Evolutionary conservation across 1,140 invertebrate species (phyloP).

Genomic region (Goniozus legneri): DNA sequence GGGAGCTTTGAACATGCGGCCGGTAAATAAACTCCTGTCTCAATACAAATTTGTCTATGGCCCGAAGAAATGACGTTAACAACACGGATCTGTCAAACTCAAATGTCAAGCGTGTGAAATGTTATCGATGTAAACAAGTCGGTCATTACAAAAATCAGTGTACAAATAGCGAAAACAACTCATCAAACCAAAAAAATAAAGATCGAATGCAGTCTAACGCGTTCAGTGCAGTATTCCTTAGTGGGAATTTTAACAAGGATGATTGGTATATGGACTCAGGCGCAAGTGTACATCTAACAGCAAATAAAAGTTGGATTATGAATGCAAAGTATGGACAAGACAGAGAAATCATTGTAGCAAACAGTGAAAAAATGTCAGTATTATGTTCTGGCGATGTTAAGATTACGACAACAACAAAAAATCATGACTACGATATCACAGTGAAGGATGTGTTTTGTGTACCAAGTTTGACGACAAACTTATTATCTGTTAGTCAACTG

Average conservation of each 20-base stretch:
- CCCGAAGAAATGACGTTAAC: not conserved
- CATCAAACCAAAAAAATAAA: conserved; percentile 1
- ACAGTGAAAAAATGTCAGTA: conserved; percentile 21
- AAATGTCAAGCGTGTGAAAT: not conserved
- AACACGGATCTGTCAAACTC: not conserved
- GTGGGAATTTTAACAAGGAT: conserved; percentile 5
- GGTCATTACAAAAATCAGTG: conserved; percentile 7
- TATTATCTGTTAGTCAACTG: conserved; percentile 34
- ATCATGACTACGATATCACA: conserved; percentile 3
- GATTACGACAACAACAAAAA: conserved; percentile 6
- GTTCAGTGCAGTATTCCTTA: conserved; percentile 1
- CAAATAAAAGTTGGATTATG: conserved; percentile 18
- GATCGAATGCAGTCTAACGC: not conserved
- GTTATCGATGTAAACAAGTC: conserved; percentile 5
- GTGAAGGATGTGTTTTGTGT: conserved; percentile 31
- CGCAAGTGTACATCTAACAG: conserved; percentile 30
- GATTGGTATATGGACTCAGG: conserved; percentile 34
- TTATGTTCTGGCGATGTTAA: conserved; percentile 23
- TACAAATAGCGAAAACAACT: conserved; percentile 3
- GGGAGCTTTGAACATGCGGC: too few relatives aligned
- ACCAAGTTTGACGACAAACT: conserved; percentile 26
- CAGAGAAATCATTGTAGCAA: conserved; percentile 24
- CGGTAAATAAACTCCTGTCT: too few relatives aligned
- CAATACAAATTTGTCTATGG: too few relatives aligned
- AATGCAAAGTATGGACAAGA: conserved; percentile 8